Conservation (phyloP, 2,113 vertebrate species). For the Bungarus multicinctus region DNA sequence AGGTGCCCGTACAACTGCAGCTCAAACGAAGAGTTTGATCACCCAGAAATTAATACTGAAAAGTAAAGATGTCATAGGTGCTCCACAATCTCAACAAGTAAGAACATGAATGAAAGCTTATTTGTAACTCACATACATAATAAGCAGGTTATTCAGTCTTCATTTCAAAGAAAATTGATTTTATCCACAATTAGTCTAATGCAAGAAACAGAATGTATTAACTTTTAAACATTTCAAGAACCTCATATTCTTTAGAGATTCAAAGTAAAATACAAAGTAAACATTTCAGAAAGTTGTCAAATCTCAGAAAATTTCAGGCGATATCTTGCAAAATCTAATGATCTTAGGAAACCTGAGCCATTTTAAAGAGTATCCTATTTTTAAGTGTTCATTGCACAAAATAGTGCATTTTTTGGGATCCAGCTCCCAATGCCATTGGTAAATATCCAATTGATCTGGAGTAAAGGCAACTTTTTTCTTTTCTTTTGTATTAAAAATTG, state of each 20-base stretch:
- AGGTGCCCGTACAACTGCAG: conserved; percentile 42
- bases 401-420: background rate
- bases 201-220: background rate
- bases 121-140: background rate
- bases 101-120: background rate
- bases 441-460: background rate
- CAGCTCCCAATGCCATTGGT: background rate
- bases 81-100: conserved; percentile 57
- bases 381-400: background rate
- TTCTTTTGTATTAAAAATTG: background rate
- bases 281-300: background rate
- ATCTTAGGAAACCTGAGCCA: background rate
- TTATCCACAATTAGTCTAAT: background rate
- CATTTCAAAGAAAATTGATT: background rate
- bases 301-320: background rate
- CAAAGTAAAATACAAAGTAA: background rate
- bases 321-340: background rate
- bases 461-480: background rate
- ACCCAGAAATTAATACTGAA: conserved; percentile 58
- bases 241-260: background rate
- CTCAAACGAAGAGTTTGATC: conserved; percentile 59
- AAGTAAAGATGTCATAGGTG: conserved; percentile 55
- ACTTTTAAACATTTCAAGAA: background rate
- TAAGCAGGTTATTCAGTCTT: background rate
- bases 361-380: background rate